A percentile compares a stretch with the other conserved stretches of the same genome.
These are phyloP conservation scores for Barnardius zonarius DNA, from an alignment of 2,113 vertebrate species.

Conservation along the genomic window DNA sequence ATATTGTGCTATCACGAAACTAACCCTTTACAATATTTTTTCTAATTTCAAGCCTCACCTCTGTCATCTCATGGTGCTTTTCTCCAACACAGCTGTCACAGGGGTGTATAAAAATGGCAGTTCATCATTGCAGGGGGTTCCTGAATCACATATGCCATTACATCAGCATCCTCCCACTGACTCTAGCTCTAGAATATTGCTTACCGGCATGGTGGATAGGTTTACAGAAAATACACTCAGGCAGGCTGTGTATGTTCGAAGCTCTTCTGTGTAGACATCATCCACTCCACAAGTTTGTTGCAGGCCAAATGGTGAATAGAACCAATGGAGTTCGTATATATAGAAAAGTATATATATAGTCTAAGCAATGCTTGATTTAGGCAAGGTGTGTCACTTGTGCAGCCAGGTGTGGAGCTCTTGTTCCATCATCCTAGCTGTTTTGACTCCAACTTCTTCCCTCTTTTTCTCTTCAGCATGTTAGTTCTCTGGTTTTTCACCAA, in stretches of 20 bases:
- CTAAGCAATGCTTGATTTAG: not conserved
- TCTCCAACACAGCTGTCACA: not conserved
- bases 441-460: not conserved
- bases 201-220: not conserved
- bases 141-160: not conserved
- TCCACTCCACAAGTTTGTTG: not conserved
- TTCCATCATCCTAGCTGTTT: not conserved
- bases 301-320: not conserved
- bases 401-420: not conserved
- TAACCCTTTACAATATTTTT: not conserved
- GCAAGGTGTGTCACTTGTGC: not conserved
- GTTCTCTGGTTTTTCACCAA: not conserved
- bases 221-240: not conserved
- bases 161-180: not conserved
- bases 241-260: not conserved
- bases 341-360: not conserved
- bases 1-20: not conserved
- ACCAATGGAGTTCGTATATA: not conserved
- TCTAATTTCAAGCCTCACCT: not conserved
- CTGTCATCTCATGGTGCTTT: not conserved
- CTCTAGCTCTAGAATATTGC: not conserved
- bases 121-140: not conserved
- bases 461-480: not conserved
- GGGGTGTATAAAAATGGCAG: not conserved
- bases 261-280: not conserved